These are phyloP conservation scores for Toxonevra muliebris DNA, from an alignment of 2,888 invertebrate genomes.

Conservation along the genomic window DNA sequence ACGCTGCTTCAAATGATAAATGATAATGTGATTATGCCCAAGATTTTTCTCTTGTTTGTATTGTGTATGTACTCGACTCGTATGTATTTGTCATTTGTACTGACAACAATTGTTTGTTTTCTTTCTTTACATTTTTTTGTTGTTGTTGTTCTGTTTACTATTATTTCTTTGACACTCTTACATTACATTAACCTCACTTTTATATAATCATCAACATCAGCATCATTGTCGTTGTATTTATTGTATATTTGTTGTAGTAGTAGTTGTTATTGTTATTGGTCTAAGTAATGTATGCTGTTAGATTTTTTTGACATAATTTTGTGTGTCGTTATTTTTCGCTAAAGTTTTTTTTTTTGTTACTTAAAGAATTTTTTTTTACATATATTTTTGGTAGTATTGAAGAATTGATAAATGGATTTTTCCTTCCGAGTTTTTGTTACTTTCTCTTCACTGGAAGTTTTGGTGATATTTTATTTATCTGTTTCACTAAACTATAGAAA, in stretches of 20 bases:
- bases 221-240: constrained; percentile 28
- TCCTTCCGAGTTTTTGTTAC: background rate
- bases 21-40: constrained; percentile 57
- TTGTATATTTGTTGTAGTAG: constrained; percentile 16
- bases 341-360: background rate
- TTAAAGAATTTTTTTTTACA: no score
- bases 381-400: no score
- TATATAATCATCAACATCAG: background rate
- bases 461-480: background rate
- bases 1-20: background rate
- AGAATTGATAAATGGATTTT: no score
- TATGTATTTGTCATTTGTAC: constrained; percentile 9
- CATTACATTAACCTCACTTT: constrained; percentile 25
- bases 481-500: no score
- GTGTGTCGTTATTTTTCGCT: constrained; percentile 21
- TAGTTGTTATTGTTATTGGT: constrained; percentile 11
- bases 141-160: constrained; percentile 32
- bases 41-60: constrained; percentile 39
- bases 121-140: constrained; percentile 13
- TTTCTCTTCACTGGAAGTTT: background rate
- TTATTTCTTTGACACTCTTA: constrained; percentile 19
- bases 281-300: constrained; percentile 6
- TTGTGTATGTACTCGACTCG: background rate
- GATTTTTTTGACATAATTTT: constrained; percentile 24
- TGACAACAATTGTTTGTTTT: constrained; percentile 21